These are phyloP conservation scores for Leguminivora glycinivorella DNA, from an alignment of 1,140 invertebrate genomes.

Conservation along the genomic window DNA sequence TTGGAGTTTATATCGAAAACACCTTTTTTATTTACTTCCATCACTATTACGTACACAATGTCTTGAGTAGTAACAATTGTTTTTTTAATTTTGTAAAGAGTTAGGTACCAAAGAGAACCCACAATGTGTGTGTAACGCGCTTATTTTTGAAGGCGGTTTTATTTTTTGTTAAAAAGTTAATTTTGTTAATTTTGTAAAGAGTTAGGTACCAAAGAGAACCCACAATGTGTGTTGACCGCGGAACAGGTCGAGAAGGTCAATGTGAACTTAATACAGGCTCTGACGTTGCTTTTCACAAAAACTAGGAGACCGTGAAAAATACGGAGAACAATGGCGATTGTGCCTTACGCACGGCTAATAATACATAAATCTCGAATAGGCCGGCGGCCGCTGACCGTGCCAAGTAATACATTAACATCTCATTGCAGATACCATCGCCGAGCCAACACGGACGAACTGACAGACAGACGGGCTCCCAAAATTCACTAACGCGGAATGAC, in stretches of 20 bases:
- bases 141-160: neutral
- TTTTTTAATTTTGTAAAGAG: neutral
- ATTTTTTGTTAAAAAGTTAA: neutral
- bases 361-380: slow-evolving; percentile 58
- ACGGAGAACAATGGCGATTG: slow-evolving; percentile 36
- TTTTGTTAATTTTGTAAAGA: neutral
- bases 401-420: slow-evolving; percentile 64
- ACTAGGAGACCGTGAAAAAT: slow-evolving; percentile 39
- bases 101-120: neutral
- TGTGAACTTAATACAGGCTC: slow-evolving; percentile 37
- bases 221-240: slow-evolving; percentile 15
- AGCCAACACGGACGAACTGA: slow-evolving; percentile 49
- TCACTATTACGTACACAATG: no score
- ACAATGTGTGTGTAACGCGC: slow-evolving; percentile 8
- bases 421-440: slow-evolving; percentile 54
- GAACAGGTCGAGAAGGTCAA: slow-evolving; percentile 37
- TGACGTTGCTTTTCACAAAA: slow-evolving; percentile 36
- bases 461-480: slow-evolving; percentile 38
- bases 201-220: neutral
- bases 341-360: slow-evolving; percentile 39
- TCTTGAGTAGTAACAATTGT: no score
- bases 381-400: slow-evolving; percentile 42
- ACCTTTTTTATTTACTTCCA: no score
- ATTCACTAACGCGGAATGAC: slow-evolving; percentile 40
- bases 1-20: no score